phyloP scores from a whole-genome alignment of 2,113 vertebrate genomes.

The Cephalopholis sonnerati region DNA sequence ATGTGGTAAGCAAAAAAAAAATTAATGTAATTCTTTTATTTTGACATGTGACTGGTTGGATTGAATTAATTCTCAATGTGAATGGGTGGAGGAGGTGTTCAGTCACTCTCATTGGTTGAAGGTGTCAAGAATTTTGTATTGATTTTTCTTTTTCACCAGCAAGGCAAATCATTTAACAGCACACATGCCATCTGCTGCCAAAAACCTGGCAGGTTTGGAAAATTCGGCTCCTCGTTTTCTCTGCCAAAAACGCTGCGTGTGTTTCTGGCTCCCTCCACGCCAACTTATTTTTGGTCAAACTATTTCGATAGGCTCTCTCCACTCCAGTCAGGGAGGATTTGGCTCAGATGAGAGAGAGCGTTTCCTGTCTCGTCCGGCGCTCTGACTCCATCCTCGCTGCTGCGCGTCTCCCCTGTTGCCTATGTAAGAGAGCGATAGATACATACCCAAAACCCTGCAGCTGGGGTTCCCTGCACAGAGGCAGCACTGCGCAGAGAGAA shows the following conservation, averaged over 20 bases:
- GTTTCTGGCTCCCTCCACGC: slow-evolving; percentile 54
- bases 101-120: slow-evolving; percentile 43
- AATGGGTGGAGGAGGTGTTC: neutral
- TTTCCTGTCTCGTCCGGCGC: slow-evolving; percentile 40
- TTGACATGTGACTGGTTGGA: neutral
- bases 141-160: slow-evolving; percentile 38
- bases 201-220: slow-evolving; percentile 67
- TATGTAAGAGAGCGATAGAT: slow-evolving; percentile 36
- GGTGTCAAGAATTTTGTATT: slow-evolving; percentile 52
- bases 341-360: slow-evolving; percentile 47
- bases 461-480: slow-evolving; percentile 75
- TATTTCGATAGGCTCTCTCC: slow-evolving; percentile 52
- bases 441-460: slow-evolving; percentile 67
- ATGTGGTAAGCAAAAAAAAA: too few relatives aligned
- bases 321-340: slow-evolving; percentile 44
- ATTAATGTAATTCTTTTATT: neutral
- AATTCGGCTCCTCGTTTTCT: slow-evolving; percentile 21
- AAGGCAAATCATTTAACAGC: slow-evolving; percentile 57
- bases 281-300: slow-evolving; percentile 75
- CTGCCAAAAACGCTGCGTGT: slow-evolving; percentile 68
- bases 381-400: slow-evolving; percentile 11
- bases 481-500: slow-evolving; percentile 66
- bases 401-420: slow-evolving; percentile 49
- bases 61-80: slow-evolving; percentile 60
- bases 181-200: slow-evolving; percentile 78